Percentiles rank a stretch among this genome's conserved stretches.
Conservation (phyloP, 1,140 invertebrate genomes). For the Drosophila arizonae region DNA sequence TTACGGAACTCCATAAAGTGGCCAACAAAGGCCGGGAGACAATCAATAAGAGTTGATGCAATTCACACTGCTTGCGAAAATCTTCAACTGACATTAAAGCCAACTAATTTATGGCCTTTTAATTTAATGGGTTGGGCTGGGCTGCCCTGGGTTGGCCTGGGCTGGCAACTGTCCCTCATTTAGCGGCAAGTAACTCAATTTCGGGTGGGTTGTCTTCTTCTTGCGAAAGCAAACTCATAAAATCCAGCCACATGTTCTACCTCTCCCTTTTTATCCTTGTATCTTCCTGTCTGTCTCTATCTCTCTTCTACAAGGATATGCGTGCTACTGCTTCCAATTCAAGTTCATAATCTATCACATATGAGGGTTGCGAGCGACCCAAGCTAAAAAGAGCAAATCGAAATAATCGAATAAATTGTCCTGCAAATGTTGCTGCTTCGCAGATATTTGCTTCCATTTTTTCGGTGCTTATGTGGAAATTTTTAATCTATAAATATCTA, state of each 20-base stretch:
- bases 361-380: slow-evolving; percentile 65
- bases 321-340: slow-evolving; percentile 68
- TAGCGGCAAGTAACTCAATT: slow-evolving; percentile 51
- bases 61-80: slow-evolving; percentile 72
- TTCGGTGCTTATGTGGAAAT: slow-evolving; percentile 74
- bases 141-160: slow-evolving; percentile 47
- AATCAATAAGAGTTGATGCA: slow-evolving; percentile 61
- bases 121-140: slow-evolving; percentile 78
- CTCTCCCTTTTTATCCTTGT: background rate
- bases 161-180: slow-evolving; percentile 64
- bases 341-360: slow-evolving; percentile 75
- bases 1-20: slow-evolving; percentile 65
- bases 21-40: slow-evolving; percentile 36
- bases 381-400: slow-evolving; percentile 40
- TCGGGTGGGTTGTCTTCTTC: slow-evolving; percentile 47
- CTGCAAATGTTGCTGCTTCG: slow-evolving; percentile 55
- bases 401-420: slow-evolving; percentile 71
- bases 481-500: slow-evolving; percentile 81
- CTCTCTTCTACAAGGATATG: slow-evolving; percentile 12
- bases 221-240: slow-evolving; percentile 44
- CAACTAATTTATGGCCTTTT: slow-evolving; percentile 80
- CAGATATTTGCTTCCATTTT: slow-evolving; percentile 26
- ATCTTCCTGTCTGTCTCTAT: background rate
- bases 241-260: slow-evolving; percentile 16
- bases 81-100: slow-evolving; percentile 74